These are phyloP conservation scores for Acanthopagrus latus DNA, from an alignment of 2,797 vertebrate genomes.

Conservation along the genomic window DNA sequence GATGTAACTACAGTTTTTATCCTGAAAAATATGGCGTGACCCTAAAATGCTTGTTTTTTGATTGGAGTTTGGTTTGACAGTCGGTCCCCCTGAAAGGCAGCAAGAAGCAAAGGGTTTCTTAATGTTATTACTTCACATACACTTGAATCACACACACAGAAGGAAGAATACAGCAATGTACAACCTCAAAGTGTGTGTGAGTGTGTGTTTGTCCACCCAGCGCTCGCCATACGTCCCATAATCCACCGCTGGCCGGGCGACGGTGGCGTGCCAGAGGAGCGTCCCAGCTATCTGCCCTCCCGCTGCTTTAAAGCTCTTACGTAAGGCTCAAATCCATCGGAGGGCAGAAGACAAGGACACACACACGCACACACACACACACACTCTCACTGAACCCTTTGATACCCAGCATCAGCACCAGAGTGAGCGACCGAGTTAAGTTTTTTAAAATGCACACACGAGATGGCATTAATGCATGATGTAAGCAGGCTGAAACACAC, in stretches of 20 bases:
- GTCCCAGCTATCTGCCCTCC: background rate
- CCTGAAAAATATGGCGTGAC: too few species aligned
- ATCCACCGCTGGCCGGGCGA: background rate
- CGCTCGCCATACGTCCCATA: background rate
- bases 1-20: too few species aligned
- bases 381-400: constrained; percentile 7
- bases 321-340: constrained; percentile 52
- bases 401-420: constrained; percentile 4
- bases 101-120: too few species aligned
- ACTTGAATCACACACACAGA: background rate
- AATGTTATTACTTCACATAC: too few species aligned
- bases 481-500: constrained; percentile 34
- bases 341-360: constrained; percentile 39
- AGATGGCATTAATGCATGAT: background rate
- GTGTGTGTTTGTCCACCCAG: background rate
- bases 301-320: constrained; percentile 49
- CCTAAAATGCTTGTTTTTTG: too few species aligned
- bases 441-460: constrained; percentile 8
- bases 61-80: too few species aligned
- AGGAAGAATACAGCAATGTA: too few species aligned
- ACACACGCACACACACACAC: constrained; percentile 12
- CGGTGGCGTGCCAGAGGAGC: background rate
- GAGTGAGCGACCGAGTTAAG: constrained; percentile 7
- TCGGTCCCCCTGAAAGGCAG: too few species aligned
- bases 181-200: background rate